Conservation (phyloP, 2,113 vertebrate species). For the Lontra canadensis region DNA sequence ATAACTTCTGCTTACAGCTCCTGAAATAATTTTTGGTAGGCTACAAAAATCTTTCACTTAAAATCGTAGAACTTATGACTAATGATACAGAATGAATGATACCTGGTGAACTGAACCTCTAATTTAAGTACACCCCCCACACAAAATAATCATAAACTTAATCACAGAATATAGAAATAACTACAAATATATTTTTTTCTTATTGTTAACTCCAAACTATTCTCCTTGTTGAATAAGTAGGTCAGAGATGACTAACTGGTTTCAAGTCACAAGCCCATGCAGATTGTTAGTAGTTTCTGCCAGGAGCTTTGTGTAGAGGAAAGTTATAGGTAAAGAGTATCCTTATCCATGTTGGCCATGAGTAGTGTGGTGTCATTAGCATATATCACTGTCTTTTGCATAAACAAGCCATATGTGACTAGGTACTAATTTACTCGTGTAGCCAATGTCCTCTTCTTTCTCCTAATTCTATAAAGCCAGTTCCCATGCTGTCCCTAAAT, state of each 20-base stretch:
- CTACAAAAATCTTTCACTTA: background rate
- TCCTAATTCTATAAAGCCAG: background rate
- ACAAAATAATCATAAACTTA: background rate
- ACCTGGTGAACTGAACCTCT: background rate
- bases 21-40: background rate
- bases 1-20: background rate
- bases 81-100: background rate
- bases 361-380: fast-evolving
- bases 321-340: background rate
- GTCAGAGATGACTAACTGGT: background rate
- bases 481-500: background rate
- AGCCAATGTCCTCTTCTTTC: background rate
- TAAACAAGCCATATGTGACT: background rate
- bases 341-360: background rate
- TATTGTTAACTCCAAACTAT: background rate
- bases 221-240: background rate
- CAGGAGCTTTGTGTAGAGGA: background rate
- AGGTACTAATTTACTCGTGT: background rate
- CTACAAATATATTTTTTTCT: background rate
- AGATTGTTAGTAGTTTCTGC: background rate
- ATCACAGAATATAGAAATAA: background rate
- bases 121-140: background rate
- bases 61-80: background rate
- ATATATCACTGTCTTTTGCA: background rate
- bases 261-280: background rate